Conservation (phyloP, 2,113 vertebrate species). For the Eubucco bourcierii region DNA sequence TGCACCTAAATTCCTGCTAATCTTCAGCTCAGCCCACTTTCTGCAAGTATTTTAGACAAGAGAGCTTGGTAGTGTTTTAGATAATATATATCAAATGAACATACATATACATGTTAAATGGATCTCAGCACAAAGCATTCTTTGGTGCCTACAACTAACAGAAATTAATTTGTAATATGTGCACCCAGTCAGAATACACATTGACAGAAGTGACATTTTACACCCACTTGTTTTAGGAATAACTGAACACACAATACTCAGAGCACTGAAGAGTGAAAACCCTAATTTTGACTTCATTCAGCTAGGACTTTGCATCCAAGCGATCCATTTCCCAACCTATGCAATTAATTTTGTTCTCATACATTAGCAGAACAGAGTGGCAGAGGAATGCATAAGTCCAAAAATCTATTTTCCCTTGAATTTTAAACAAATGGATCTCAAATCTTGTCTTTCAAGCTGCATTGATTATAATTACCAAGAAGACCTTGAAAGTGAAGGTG, state of each 20-base stretch:
- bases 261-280: not conserved
- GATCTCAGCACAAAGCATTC: not conserved
- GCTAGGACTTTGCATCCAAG: not conserved
- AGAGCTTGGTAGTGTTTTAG: not conserved
- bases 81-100: not conserved
- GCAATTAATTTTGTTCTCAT: conserved; percentile 18
- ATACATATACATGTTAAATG: not conserved
- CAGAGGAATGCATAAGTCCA: not conserved
- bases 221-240: not conserved
- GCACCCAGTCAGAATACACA: not conserved
- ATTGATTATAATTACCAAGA: not conserved
- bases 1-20: not conserved
- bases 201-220: not conserved
- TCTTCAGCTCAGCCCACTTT: not conserved
- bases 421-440: not conserved
- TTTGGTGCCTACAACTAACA: not conserved
- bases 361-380: not conserved
- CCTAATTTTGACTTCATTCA: conserved; percentile 4
- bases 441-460: not conserved
- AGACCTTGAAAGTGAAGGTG: not conserved
- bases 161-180: not conserved
- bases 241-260: not conserved
- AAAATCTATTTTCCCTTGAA: not conserved
- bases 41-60: not conserved
- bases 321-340: not conserved